Evolutionary conservation across 1,140 invertebrate species (phyloP).

Genomic region (Drosophila seguyi): DNA sequence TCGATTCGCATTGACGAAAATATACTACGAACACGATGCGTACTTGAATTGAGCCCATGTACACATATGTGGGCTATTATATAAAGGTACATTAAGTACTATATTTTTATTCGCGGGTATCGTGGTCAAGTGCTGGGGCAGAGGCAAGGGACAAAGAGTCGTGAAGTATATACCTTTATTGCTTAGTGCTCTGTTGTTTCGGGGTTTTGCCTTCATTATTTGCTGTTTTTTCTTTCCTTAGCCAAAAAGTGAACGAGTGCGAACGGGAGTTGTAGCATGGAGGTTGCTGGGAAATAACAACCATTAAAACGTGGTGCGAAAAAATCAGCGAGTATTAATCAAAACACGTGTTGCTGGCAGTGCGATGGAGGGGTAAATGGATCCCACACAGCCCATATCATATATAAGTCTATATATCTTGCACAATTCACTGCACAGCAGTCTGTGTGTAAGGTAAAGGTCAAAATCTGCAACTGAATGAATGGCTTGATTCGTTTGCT

Average conservation of each 20-base stretch:
- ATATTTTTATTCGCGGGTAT: constrained; percentile 25
- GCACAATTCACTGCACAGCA: constrained; percentile 32
- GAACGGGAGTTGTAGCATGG: background rate
- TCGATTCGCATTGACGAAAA: constrained; percentile 73
- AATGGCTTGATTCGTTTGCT: constrained; percentile 11
- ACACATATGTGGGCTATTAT: constrained; percentile 21
- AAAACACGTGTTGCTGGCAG: constrained; percentile 54
- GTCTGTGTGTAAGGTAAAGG: constrained; percentile 48
- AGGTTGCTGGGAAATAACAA: constrained; percentile 39
- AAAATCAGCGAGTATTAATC: constrained; percentile 59
- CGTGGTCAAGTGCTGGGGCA: constrained; percentile 11
- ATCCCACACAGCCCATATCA: constrained; percentile 18
- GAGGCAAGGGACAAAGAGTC: constrained; percentile 18
- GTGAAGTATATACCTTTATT: constrained; percentile 12
- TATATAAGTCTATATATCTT: constrained; percentile 21
- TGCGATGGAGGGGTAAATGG: background rate
- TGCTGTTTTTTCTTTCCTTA: constrained; percentile 47
- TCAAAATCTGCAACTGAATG: constrained; percentile 28
- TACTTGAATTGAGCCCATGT: constrained; percentile 53
- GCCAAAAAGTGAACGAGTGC: constrained; percentile 2
- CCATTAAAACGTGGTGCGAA: constrained; percentile 40
- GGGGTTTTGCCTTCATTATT: constrained; percentile 60
- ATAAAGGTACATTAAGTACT: constrained; percentile 4
- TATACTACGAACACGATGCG: constrained; percentile 35
- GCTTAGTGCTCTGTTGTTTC: constrained; percentile 29